Evolutionary conservation across 2,888 invertebrate genomes (phyloP), one percentile per base, ranked within the genome.

Genomic region (Elegia similella): DNA sequence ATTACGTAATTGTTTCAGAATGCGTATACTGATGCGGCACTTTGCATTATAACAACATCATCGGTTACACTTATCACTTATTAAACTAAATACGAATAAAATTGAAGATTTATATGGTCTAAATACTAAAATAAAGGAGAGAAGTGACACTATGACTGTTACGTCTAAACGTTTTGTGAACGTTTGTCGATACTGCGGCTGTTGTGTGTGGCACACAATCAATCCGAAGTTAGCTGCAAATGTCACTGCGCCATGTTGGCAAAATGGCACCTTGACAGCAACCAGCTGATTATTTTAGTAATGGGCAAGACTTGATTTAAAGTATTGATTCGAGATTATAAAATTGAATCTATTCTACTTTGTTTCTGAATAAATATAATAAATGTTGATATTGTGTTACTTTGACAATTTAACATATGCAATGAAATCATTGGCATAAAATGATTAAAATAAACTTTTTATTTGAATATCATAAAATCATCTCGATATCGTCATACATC

Each of bases 151-250:
- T 83, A 83, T 80, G 76, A 78, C 75, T 82, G 74, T 85, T 85
- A 88, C 88, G 89, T 86, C 88, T 87, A 84, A 85, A 88, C 88
- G 87, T 86, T 86, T 84, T 84, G 84, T 88, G 89, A 88, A 88
- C 89, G 88, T 86, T 88, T 88, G 85, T 85, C 89, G 88, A 88
- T 89, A 89, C 89, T 87, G 87, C 86, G 84, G 84, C 78, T 84
- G 82, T 82, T 82, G 74, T 76, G 75, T 83, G 81, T 82, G 82
- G 83, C 82, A 85, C 84, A 82, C 78, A 70, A 80, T 76, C 82
- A 80, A 77, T 75, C 73, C 82, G 88, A 89, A 86, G 67, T 67
- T 84, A 80, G 78, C 75, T 62, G 73, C 81, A 71, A 64, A 63
- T 78, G 77, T 70, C 65, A 71, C 57, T 50, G 57, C 58, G 66